phyloP scores from a whole-genome alignment of 2,113 vertebrate species.

The Poicephalus meyeri region DNA sequence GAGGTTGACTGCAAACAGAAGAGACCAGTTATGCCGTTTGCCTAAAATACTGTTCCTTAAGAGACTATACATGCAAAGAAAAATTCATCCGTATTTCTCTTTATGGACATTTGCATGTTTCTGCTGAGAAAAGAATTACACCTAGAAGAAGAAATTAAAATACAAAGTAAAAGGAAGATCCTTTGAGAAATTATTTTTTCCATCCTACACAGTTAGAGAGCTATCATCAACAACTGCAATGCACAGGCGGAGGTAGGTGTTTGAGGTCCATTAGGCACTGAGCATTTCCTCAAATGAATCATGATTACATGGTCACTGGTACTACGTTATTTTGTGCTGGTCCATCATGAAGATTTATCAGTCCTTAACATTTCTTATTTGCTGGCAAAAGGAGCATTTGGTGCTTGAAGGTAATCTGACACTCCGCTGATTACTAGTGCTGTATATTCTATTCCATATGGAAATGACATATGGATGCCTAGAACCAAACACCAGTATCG shows the following conservation, averaged over 20 bases:
- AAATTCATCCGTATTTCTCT: background rate
- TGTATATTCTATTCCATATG: background rate
- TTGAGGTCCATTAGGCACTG: conserved; percentile 6
- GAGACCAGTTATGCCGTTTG: background rate
- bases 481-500: background rate
- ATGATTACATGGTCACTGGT: background rate
- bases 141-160: background rate
- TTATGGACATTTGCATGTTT: background rate
- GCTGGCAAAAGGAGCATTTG: background rate
- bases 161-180: background rate
- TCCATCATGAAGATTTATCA: conserved; percentile 36
- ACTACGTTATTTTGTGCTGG: background rate
- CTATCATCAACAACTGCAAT: background rate
- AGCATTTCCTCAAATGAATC: conserved; percentile 31
- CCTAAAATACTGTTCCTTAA: background rate
- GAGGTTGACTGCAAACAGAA: background rate
- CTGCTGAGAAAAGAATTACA: background rate
- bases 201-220: background rate
- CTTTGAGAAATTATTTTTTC: background rate
- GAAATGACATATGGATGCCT: background rate
- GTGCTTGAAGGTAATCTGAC: conserved; percentile 2
- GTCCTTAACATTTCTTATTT: conserved; percentile 12
- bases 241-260: background rate
- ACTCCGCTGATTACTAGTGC: background rate
- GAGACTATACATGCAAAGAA: background rate